Evolutionary conservation across 1,140 invertebrate genomes (phyloP).

Genomic region (Bombus soroeensis): DNA sequence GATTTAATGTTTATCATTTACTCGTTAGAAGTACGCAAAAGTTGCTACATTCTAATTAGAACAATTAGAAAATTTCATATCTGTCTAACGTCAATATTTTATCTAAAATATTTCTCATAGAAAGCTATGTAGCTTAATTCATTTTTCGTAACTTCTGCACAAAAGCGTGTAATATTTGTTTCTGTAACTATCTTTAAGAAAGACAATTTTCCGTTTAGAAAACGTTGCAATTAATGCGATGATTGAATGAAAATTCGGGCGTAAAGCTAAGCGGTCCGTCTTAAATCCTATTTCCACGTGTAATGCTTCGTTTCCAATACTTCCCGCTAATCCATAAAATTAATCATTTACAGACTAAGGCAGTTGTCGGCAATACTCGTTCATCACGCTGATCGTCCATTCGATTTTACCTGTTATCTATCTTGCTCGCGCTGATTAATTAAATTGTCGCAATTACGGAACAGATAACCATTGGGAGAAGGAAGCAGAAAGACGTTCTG

Average conservation of each 20-base stretch:
- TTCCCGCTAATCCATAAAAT: slow-evolving; percentile 52
- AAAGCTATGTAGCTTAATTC: too few relatives aligned
- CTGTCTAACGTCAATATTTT: too few relatives aligned
- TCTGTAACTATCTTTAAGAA: background rate
- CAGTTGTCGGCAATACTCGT: slow-evolving; percentile 35
- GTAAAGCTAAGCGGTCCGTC: background rate
- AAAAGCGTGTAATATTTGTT: background rate
- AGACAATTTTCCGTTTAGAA: background rate
- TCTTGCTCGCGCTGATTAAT: slow-evolving; percentile 15
- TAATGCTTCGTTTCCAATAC: slow-evolving; percentile 40
- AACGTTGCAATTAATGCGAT: background rate
- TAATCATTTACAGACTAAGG: slow-evolving; percentile 57
- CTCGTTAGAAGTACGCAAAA: too few relatives aligned
- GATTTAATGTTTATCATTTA: too few relatives aligned
- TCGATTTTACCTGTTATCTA: background rate
- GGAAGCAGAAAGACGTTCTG: background rate
- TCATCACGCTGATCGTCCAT: slow-evolving; percentile 4
- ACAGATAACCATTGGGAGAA: background rate
- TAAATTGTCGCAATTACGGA: slow-evolving; percentile 20
- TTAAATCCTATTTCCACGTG: slow-evolving; percentile 57
- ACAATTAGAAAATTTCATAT: too few relatives aligned
- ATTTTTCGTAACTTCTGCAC: too few relatives aligned
- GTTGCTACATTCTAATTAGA: too few relatives aligned
- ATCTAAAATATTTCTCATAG: too few relatives aligned
- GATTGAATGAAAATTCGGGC: background rate